Conservation (phyloP, 2,113 vertebrate species). For the zebrafish (Danio rerio) region GRCz12tu NC_133194.1:40157501-40158000, state of each 20-base stretch:
- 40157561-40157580: neutral
- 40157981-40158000: neutral
- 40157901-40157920: slow-evolving; percentile 31
- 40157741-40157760: slow-evolving; percentile 2
- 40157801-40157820: slow-evolving; percentile 1
- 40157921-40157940: neutral
- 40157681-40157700: neutral
- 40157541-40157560: neutral
- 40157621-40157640: too few species aligned
- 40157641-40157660: neutral
- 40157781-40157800: slow-evolving; percentile 9
- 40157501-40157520: slow-evolving; percentile 15
- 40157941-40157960: slow-evolving; percentile 22
- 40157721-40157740: neutral
- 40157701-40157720: slow-evolving; percentile 14
- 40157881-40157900: neutral
- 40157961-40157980: neutral
- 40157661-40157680: neutral
- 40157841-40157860: neutral
- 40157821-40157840: neutral
- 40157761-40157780: neutral
- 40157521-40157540: slow-evolving; percentile 14
- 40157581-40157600: too few species aligned
- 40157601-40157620: too few species aligned
- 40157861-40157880: slow-evolving; percentile 3